Base-by-base conservation (phyloP, 1,140 invertebrate genomes). In the Atta cephalotes region DNA sequence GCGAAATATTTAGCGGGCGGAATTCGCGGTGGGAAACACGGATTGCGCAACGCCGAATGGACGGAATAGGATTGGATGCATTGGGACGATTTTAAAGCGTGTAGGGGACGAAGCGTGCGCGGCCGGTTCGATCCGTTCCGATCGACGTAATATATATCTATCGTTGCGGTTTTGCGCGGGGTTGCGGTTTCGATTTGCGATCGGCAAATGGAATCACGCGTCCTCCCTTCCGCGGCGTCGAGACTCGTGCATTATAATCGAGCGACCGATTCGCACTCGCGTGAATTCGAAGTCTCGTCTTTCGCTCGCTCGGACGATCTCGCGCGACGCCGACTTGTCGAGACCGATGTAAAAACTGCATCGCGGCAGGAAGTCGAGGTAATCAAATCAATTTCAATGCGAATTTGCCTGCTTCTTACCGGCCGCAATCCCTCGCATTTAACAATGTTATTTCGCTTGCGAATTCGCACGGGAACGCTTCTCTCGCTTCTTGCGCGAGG, bases 101-200 rank as follows among this genome's bases (percentile, higher is more conserved):
- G 82, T 72, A 56, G 62, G 58, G 76, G 82, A 85, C 74, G 82
- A 84, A 76, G n/a, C n/a, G n/a, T 56, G 16, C 80, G 71, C 68
- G 60, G 88, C 58, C 85, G 71, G 72, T 82, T 78, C 72, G 74
- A 87, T 77, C 28, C 62, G 74, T 62, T 72, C 77, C 86, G 89
- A 91, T 91, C 89, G 89, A 90, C 31, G 72, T 86, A 90, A 91
- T 91, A 82, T 72, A 78, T 90, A 90, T 65, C 89, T 63, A 86
- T 90, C 77, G 56, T 85, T 91, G 91, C 85, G 90, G 91, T 92
- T 86, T 70, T 78, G 74, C 21, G 53, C 78, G 60, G 58, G 62
- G 70, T 72, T 92, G 91, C 82, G 91, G 91, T 92, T 92, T 91
- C 80, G 90, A 92, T 91, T 92, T 88, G 87, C 90, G 78, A 89